These are phyloP conservation scores for Uloborus plumipes DNA, from an alignment of 2,888 invertebrate species.

Conservation along the genomic window DNA sequence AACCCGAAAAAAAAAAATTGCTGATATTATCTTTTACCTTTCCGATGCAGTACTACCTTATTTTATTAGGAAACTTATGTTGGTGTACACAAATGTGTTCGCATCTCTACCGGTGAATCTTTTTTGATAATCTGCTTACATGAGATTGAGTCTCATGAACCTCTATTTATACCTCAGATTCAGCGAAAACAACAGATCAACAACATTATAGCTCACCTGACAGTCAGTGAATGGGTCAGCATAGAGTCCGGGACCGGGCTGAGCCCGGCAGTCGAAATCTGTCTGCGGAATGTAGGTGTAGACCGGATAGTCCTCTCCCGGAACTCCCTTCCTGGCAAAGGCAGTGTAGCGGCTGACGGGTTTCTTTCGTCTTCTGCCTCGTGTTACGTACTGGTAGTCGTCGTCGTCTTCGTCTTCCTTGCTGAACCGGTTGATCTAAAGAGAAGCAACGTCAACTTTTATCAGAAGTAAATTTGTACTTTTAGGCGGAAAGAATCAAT, in stretches of 20 bases:
- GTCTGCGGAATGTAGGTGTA: constrained; percentile 75
- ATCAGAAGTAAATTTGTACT: too few relatives aligned
- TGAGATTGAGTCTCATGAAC: too few relatives aligned
- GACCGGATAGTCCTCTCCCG: constrained; percentile 86
- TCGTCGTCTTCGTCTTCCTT: constrained; percentile 50
- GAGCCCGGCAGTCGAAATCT: constrained; percentile 65
- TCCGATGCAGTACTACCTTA: too few relatives aligned
- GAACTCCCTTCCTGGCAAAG: constrained; percentile 60
- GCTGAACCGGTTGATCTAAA: constrained; percentile 40
- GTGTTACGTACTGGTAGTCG: constrained; percentile 9
- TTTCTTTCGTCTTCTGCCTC: constrained; percentile 33
- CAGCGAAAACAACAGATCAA: too few relatives aligned
- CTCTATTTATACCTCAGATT: too few relatives aligned
- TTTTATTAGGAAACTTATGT: too few relatives aligned
- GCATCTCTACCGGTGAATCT: too few relatives aligned
- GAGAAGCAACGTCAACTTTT: background rate
- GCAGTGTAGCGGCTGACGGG: constrained; percentile 57
- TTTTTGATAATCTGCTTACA: too few relatives aligned
- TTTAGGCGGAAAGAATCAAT: too few relatives aligned
- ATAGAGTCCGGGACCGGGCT: constrained; percentile 63
- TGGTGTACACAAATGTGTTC: too few relatives aligned
- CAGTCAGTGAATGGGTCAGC: constrained; percentile 67
- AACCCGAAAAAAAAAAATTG: too few relatives aligned
- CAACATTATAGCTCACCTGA: constrained; percentile 53
- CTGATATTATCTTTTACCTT: too few relatives aligned